Conservation (phyloP, 1,140 invertebrate species). For the Lerema accius region DNA sequence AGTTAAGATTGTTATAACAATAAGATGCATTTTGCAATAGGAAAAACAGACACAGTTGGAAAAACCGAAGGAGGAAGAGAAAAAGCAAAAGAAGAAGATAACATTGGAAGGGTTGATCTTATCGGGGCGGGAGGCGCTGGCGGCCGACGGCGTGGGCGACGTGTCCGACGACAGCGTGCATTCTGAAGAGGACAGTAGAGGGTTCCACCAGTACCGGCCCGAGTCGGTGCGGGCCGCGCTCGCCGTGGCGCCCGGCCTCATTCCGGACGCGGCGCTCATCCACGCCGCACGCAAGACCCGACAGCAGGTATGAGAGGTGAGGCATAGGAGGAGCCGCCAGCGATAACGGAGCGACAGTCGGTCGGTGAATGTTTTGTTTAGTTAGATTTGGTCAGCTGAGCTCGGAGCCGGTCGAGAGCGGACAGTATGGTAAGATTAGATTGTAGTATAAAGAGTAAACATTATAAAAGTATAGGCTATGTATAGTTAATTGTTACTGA, state of each 20-base stretch:
- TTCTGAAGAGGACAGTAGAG: slow-evolving; percentile 74
- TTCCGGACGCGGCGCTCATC: slow-evolving; percentile 98
- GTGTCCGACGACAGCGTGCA: slow-evolving; percentile 87
- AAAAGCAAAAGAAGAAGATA: slow-evolving; percentile 62
- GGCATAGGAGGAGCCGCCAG: slow-evolving; percentile 57
- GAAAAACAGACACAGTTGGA: slow-evolving; percentile 48
- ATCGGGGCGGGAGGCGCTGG: slow-evolving; percentile 90
- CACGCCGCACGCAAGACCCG: slow-evolving; percentile 96
- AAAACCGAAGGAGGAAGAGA: slow-evolving; percentile 42
- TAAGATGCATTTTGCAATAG: slow-evolving; percentile 39
- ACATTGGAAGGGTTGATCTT: slow-evolving; percentile 84
- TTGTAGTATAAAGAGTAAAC: background rate
- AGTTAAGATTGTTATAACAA: too few species aligned
- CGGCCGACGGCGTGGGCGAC: slow-evolving; percentile 88
- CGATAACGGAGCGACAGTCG: background rate
- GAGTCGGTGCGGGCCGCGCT: slow-evolving; percentile 81
- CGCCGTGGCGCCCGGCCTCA: slow-evolving; percentile 90
- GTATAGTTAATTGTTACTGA: too few species aligned
- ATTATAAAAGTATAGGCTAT: too few species aligned
- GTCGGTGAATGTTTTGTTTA: background rate
- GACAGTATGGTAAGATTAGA: background rate
- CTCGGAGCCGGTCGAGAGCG: background rate
- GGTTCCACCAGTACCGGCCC: slow-evolving; percentile 72
- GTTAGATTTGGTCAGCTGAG: background rate
- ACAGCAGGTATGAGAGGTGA: slow-evolving; percentile 89